phyloP scores from a whole-genome alignment of 2,797 vertebrate genomes.

The Sebastes hubbsi region DNA sequence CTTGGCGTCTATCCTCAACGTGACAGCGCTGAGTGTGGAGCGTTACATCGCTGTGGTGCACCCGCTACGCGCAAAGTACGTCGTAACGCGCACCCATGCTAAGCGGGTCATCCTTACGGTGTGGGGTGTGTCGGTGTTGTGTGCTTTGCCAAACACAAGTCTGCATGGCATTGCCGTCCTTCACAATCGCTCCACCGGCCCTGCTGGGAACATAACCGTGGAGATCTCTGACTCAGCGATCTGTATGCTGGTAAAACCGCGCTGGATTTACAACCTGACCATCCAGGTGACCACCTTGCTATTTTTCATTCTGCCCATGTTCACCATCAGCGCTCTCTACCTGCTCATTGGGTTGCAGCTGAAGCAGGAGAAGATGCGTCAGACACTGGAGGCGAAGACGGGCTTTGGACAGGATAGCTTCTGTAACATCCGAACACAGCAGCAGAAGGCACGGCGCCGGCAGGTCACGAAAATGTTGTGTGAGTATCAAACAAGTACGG shows the following conservation, averaged over 20 bases:
- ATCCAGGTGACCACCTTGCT: slow-evolving; percentile 90
- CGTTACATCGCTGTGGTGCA: slow-evolving; percentile 94
- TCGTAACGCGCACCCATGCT: slow-evolving; percentile 89
- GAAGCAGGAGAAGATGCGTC: slow-evolving; percentile 85
- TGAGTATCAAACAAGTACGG: slow-evolving; percentile 80
- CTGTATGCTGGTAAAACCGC: slow-evolving; percentile 86
- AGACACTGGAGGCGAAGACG: slow-evolving; percentile 76
- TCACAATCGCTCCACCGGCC: slow-evolving; percentile 38
- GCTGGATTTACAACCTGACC: slow-evolving; percentile 89
- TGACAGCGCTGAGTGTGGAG: slow-evolving; percentile 92
- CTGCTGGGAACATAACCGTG: slow-evolving; percentile 21
- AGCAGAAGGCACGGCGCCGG: slow-evolving; percentile 84
- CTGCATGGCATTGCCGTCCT: slow-evolving; percentile 87
- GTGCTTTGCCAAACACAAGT: slow-evolving; percentile 93
- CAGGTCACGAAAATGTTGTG: slow-evolving; percentile 97
- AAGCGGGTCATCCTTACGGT: slow-evolving; percentile 87
- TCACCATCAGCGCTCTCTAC: slow-evolving; percentile 90
- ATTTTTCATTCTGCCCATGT: slow-evolving; percentile 94
- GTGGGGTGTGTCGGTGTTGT: slow-evolving; percentile 88
- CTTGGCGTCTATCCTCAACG: slow-evolving; percentile 93
- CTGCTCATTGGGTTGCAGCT: slow-evolving; percentile 91
- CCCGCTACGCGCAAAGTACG: slow-evolving; percentile 89
- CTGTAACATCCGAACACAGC: slow-evolving; percentile 68
- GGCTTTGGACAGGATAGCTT: slow-evolving; percentile 60
- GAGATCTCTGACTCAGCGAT: slow-evolving; percentile 83